Evolutionary conservation across 2,797 vertebrate genomes (phyloP).

Genomic region (Bradypodion pumilum): DNA sequence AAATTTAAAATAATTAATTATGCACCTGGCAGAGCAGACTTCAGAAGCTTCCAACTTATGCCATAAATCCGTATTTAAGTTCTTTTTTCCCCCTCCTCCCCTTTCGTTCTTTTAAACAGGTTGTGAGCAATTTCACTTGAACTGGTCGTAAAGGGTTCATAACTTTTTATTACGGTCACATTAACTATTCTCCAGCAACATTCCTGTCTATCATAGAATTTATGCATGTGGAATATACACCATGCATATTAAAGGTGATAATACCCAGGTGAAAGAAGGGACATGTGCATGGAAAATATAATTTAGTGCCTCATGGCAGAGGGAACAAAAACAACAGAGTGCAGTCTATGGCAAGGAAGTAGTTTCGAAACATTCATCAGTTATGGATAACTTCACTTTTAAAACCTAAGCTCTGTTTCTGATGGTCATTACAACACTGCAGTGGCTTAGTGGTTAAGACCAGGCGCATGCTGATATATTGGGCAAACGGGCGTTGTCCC

Average conservation of each 20-base stretch:
- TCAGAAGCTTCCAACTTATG: neutral
- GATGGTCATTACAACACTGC: no score
- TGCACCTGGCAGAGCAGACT: neutral
- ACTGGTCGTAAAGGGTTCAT: neutral
- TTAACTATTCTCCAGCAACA: conserved; percentile 17
- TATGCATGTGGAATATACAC: neutral
- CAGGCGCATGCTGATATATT: no score
- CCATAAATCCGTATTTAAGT: conserved; percentile 24
- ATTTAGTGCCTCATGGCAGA: neutral
- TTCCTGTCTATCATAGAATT: conserved; percentile 1
- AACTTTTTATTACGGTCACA: conserved; percentile 1
- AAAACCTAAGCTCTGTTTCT: no score
- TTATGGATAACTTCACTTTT: no score
- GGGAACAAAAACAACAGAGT: neutral
- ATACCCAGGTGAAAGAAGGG: neutral
- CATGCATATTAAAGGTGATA: neutral
- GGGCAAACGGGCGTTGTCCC: no score
- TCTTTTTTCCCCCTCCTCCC: neutral
- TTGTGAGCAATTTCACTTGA: neutral
- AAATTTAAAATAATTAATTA: conserved; percentile 29
- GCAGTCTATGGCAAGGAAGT: no score
- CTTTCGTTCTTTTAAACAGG: neutral
- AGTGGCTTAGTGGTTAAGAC: no score
- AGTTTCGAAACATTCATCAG: no score
- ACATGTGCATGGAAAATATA: neutral